Evolutionary conservation across 1,140 invertebrate genomes (phyloP), one percentile per base, ranked within the genome.

Genomic region (Metopolophium dirhodum): DNA sequence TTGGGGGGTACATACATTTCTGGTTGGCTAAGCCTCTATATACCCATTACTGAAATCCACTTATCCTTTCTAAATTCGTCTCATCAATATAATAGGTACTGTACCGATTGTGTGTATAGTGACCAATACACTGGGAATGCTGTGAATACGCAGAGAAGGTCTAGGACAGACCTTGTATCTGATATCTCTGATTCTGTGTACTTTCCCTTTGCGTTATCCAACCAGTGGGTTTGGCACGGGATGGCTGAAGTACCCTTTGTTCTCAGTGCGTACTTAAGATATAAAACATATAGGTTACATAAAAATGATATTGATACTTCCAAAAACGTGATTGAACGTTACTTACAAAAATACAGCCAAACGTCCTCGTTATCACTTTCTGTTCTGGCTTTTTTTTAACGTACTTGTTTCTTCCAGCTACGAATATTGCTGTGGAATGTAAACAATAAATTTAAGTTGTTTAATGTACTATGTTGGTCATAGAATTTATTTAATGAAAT

Each of bases 81-180:
- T 61, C 11, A 61, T 61, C 9, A 3, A 30, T 61, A 30, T 11
- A 11, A 61, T 61, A 30, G 0, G 9, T 61, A 61, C 57, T 61
- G 26, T 68, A 96, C 96, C 96, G 98, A 97, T 95, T 98, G 97
- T 95, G 98, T 97, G 94, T 97, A 97, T 2, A 99, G 95, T 0
- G 98, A 97, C 98, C 98, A 99, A 95, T 98, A 99, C 6, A 99
- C 95, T 9, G 98, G 98, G 4, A 98, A 94, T 0, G 98, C 98
- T 37, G 98, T 94, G 95, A 98, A 99, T 41, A 99, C 95, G 57
- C 96, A 95, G 1, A 98, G 95, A 14, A 99, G 96, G 83, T 96
- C 96, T 0, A 98, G 94, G 2, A 97, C 95, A 20, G 96, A 95
- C 95, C 97, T 98, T 14, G 98, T 96, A 94, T 99, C 98, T 14